Evolutionary conservation across 2,797 vertebrate genomes (phyloP).

Genomic region (Fistularia commersonii): DNA sequence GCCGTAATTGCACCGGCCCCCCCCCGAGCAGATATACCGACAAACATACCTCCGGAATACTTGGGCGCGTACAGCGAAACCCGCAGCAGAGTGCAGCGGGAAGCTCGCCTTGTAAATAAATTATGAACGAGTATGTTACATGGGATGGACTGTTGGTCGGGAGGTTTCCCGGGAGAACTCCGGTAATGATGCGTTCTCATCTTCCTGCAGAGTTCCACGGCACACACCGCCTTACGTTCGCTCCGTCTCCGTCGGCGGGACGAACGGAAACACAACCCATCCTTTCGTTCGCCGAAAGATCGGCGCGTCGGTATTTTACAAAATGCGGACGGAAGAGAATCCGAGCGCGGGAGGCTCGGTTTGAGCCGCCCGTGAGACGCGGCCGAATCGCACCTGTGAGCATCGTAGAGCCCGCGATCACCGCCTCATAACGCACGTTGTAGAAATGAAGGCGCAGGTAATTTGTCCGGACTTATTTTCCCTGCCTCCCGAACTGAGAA

Average conservation of each 20-base stretch:
- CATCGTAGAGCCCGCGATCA: slow-evolving; percentile 16
- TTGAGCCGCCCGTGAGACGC: slow-evolving; percentile 17
- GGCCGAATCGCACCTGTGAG: slow-evolving; percentile 16
- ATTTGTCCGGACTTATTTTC: slow-evolving; percentile 33
- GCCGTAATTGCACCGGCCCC: background rate
- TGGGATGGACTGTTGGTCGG: slow-evolving; percentile 57
- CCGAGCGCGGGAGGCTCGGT: no score
- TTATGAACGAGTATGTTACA: slow-evolving; percentile 67
- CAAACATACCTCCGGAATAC: slow-evolving; percentile 33
- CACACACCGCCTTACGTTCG: slow-evolving; percentile 40
- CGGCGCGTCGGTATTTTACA: no score
- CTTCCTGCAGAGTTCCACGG: slow-evolving; percentile 48
- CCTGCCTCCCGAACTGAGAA: slow-evolving; percentile 40
- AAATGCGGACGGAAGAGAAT: no score
- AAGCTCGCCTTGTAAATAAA: slow-evolving; percentile 64
- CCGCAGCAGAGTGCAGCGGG: slow-evolving; percentile 46
- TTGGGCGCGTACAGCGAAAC: slow-evolving; percentile 44
- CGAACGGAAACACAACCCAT: slow-evolving; percentile 24
- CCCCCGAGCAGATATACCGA: slow-evolving; percentile 15
- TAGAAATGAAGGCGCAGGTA: slow-evolving; percentile 42
- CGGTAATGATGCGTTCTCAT: slow-evolving; percentile 64
- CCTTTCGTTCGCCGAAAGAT: background rate
- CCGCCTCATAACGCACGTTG: slow-evolving; percentile 28
- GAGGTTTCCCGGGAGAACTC: slow-evolving; percentile 56
- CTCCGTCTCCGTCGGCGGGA: slow-evolving; percentile 47